phyloP scores from a whole-genome alignment of 1,140 invertebrate species.

The Ostrea edulis region DNA sequence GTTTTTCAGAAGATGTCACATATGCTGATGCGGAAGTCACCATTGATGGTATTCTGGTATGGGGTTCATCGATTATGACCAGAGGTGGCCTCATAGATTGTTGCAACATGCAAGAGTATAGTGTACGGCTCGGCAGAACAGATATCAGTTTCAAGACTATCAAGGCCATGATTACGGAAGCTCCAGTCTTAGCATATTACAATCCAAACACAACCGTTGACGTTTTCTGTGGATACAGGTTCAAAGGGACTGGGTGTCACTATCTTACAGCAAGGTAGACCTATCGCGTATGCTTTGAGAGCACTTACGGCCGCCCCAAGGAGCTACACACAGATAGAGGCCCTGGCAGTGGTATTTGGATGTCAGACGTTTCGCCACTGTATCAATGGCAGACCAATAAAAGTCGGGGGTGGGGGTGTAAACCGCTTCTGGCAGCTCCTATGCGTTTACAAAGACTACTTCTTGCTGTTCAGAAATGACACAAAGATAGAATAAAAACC shows the following conservation, averaged over 20 bases:
- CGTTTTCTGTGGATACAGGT: constrained; percentile 58
- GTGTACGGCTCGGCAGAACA: constrained; percentile 27
- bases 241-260: constrained; percentile 77
- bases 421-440: constrained; percentile 28
- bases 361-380: constrained; percentile 77
- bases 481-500: neutral
- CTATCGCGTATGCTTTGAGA: constrained; percentile 78
- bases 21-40: constrained; percentile 74
- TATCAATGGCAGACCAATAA: constrained; percentile 68
- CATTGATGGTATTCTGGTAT: constrained; percentile 77
- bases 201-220: constrained; percentile 43
- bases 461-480: neutral
- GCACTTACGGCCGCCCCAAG: too few relatives aligned
- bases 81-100: constrained; percentile 53
- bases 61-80: constrained; percentile 63
- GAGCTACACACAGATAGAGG: constrained; percentile 79
- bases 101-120: constrained; percentile 50
- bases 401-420: neutral
- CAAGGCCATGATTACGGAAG: constrained; percentile 23
- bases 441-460: constrained; percentile 17
- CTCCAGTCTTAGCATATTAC: constrained; percentile 45
- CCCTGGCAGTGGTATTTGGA: constrained; percentile 79
- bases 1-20: constrained; percentile 71
- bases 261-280: constrained; percentile 78
- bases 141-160: constrained; percentile 41